These are phyloP conservation scores for Malthinus flaveolus DNA, from an alignment of 2,888 invertebrate genomes.

Conservation along the genomic window DNA sequence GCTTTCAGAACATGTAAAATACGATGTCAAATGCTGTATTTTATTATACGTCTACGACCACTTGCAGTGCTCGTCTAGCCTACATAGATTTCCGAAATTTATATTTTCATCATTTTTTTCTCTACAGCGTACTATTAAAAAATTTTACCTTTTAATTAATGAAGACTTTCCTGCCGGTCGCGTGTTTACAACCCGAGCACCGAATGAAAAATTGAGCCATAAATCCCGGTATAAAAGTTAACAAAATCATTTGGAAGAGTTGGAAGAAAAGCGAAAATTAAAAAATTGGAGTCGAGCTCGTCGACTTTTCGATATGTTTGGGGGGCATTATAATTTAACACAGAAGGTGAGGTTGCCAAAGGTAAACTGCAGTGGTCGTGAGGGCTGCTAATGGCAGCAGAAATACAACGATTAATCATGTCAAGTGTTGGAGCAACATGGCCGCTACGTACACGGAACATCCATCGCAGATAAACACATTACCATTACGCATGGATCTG, in stretches of 20 bases:
- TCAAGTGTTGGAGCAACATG: conserved; percentile 55
- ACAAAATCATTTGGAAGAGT: not conserved
- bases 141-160: not conserved
- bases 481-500: conserved; percentile 54
- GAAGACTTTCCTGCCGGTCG: conserved; percentile 3
- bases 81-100: conserved; percentile 12
- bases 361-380: conserved; percentile 39
- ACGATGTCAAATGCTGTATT: conserved; percentile 31
- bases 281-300: not conserved
- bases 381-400: conserved; percentile 55
- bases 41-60: conserved; percentile 12
- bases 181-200: conserved; percentile 13
- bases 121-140: too few species aligned
- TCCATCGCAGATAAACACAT: conserved; percentile 55
- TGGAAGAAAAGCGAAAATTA: not conserved
- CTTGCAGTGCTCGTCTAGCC: conserved; percentile 13
- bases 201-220: conserved; percentile 9
- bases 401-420: conserved; percentile 56
- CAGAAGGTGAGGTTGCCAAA: conserved; percentile 28
- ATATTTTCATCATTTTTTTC: conserved; percentile 5
- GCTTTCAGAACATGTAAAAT: conserved; percentile 36
- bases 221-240: conserved; percentile 1
- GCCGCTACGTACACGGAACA: conserved; percentile 55
- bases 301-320: not conserved
- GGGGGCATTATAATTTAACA: conserved; percentile 9